A percentile compares a stretch with the other conserved stretches of the same genome.
Evolutionary conservation across 2,797 vertebrate genomes (phyloP).

Genomic region (Phataginus tricuspis): DNA sequence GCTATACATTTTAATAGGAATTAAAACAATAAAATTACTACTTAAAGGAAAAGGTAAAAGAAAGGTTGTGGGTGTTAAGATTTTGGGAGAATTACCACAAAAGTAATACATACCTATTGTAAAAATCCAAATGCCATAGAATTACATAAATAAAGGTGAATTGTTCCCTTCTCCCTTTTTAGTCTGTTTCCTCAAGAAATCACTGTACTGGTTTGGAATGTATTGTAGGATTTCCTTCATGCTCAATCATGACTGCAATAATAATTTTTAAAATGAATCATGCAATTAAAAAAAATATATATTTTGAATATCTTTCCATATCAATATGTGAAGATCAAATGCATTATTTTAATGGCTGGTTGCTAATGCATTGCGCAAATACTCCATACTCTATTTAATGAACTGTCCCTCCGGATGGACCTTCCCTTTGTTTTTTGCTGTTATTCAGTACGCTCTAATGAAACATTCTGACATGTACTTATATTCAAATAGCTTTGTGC

Average conservation of each 20-base stretch:
- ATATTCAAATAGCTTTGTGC: not conserved
- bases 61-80: conserved; percentile 9
- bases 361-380: not conserved
- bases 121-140: not conserved
- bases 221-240: not conserved
- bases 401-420: not conserved
- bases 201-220: not conserved
- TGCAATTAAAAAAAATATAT: not conserved
- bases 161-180: not conserved
- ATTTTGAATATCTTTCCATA: not conserved
- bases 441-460: not conserved
- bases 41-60: not conserved
- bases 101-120: not conserved
- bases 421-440: not conserved
- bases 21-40: not conserved
- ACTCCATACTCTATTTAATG: not conserved
- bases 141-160: not conserved
- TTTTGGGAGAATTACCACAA: not conserved
- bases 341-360: not conserved
- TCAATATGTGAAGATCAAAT: not conserved
- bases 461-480: not conserved
- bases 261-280: not conserved
- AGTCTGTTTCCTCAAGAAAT: not conserved
- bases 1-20: not conserved
- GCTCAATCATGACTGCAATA: not conserved